phyloP scores from a whole-genome alignment of 2,888 invertebrate genomes.

The Hirtodrosophila confusa region DNA sequence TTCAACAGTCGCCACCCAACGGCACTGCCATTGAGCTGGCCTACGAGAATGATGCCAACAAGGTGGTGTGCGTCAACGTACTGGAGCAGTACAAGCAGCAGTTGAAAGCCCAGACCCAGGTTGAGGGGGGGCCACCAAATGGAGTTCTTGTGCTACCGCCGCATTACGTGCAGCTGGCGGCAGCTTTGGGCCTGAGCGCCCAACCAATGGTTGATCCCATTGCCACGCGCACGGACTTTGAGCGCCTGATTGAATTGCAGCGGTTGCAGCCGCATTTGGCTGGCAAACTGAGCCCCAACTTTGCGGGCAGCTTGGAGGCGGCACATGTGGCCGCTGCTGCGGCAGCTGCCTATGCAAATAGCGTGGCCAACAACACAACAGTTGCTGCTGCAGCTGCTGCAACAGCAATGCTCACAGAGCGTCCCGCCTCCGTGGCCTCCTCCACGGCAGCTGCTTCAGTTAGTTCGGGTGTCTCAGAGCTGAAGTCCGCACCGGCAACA shows the following conservation, averaged over 20 bases:
- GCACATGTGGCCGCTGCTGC: slow-evolving; percentile 78
- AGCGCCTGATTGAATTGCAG: slow-evolving; percentile 82
- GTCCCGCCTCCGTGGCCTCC: slow-evolving; percentile 69
- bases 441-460: slow-evolving; percentile 63
- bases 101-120: slow-evolving; percentile 68
- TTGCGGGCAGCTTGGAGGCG: slow-evolving; percentile 70
- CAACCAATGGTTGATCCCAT: slow-evolving; percentile 82
- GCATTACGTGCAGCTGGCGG: slow-evolving; percentile 86
- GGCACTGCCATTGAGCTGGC: slow-evolving; percentile 55
- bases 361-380: slow-evolving; percentile 59
- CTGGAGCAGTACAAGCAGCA: slow-evolving; percentile 81
- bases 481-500: slow-evolving; percentile 67
- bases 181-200: slow-evolving; percentile 84
- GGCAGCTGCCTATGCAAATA: slow-evolving; percentile 74
- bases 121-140: slow-evolving; percentile 83
- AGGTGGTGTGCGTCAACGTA: slow-evolving; percentile 73
- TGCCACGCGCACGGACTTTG: slow-evolving; percentile 82
- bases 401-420: slow-evolving; percentile 53
- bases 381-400: slow-evolving; percentile 40
- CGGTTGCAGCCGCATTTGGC: slow-evolving; percentile 73
- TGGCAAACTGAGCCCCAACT: slow-evolving; percentile 62
- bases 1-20: slow-evolving; percentile 34
- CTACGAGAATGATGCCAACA: slow-evolving; percentile 65
- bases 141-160: slow-evolving; percentile 86
- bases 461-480: slow-evolving; percentile 72